Percentiles rank a stretch among this genome's conserved stretches.
Conservation (phyloP, 2,797 vertebrate genomes). For the Poeciliopsis gracilis region DNA sequence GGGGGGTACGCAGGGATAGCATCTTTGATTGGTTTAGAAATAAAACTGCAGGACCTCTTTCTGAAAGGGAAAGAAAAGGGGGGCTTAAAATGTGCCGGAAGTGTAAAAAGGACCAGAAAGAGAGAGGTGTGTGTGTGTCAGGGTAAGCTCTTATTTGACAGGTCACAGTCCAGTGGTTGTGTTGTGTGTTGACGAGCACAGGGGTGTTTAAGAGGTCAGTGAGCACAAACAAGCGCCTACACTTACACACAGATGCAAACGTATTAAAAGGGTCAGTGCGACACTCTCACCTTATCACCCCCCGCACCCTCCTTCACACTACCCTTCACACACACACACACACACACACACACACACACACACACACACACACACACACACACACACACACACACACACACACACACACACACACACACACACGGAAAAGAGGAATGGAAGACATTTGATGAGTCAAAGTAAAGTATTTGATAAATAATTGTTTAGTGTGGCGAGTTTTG, state of each 20-base stretch:
- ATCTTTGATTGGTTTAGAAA: constrained; percentile 40
- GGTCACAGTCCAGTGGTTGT: constrained; percentile 84
- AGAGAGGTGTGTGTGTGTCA: constrained; percentile 58
- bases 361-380: background rate
- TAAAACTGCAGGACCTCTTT: constrained; percentile 65
- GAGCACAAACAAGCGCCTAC: constrained; percentile 73
- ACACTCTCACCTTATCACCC: constrained; percentile 69
- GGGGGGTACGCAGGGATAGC: constrained; percentile 29
- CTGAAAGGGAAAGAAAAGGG: constrained; percentile 45
- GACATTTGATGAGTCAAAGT: background rate
- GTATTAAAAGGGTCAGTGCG: constrained; percentile 74
- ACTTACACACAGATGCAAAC: constrained; percentile 61
- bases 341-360: background rate
- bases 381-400: background rate
- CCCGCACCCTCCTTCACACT: background rate
- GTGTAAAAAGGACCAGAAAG: constrained; percentile 53
- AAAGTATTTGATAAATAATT: background rate
- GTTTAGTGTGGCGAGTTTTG: background rate
- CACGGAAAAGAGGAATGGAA: background rate
- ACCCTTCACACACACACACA: background rate
- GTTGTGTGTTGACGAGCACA: constrained; percentile 82
- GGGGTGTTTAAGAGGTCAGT: constrained; percentile 85
- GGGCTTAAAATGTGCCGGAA: constrained; percentile 61
- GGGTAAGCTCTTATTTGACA: constrained; percentile 81
- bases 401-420: background rate